A percentile compares a stretch with the other conserved stretches of the same genome.
Evolutionary conservation across 1,140 invertebrate genomes (phyloP).

Genomic region (Drosophila rhopaloa): DNA sequence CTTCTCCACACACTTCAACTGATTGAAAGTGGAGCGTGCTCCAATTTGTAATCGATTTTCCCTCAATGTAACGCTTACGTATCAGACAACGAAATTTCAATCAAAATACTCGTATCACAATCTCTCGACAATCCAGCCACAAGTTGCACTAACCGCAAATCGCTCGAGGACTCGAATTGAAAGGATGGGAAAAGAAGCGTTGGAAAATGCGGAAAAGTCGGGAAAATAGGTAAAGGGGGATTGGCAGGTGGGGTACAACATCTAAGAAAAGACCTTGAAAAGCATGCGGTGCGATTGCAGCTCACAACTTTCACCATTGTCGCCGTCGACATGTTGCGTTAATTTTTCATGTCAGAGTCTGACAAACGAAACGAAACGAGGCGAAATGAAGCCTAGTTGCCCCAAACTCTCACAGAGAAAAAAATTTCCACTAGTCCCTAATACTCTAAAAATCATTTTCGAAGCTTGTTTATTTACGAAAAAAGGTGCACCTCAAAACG

Average conservation of each 20-base stretch:
- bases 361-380: slow-evolving; percentile 39
- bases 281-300: slow-evolving; percentile 52
- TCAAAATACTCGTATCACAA: slow-evolving; percentile 38
- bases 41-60: slow-evolving; percentile 46
- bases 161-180: slow-evolving; percentile 12
- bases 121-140: slow-evolving; percentile 32
- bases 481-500: too few relatives aligned
- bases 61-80: slow-evolving; percentile 40
- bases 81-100: slow-evolving; percentile 45
- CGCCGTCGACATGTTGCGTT: slow-evolving; percentile 50
- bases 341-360: slow-evolving; percentile 64
- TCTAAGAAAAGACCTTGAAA: slow-evolving; percentile 72
- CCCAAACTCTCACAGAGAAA: slow-evolving; percentile 25
- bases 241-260: neutral
- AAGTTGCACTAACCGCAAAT: slow-evolving; percentile 47
- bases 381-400: slow-evolving; percentile 44
- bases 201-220: slow-evolving; percentile 15
- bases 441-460: too few relatives aligned
- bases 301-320: slow-evolving; percentile 70
- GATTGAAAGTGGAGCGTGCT: slow-evolving; percentile 35
- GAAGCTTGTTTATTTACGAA: too few relatives aligned
- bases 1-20: slow-evolving; percentile 25
- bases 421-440: neutral
- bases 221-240: neutral
- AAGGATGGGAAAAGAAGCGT: slow-evolving; percentile 9